Conservation (phyloP, 2,113 vertebrate species). For the Murina feae region DNA sequence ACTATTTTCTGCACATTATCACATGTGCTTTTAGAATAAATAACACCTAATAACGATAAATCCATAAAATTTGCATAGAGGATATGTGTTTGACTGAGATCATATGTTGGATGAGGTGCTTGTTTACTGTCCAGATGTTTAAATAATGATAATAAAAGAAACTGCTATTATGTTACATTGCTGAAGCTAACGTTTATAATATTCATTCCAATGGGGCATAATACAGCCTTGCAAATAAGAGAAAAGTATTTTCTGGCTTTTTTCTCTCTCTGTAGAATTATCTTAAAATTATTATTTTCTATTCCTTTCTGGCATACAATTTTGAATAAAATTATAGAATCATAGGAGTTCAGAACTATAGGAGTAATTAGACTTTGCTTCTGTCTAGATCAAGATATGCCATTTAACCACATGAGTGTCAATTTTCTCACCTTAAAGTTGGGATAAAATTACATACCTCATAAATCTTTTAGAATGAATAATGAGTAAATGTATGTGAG, state of each 20-base stretch:
- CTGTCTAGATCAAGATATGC: not conserved
- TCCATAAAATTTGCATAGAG: conserved; percentile 55
- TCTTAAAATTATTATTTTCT: conserved; percentile 23
- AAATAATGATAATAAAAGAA: conserved; percentile 56
- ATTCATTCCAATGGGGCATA: conserved; percentile 42
- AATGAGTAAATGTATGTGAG: not conserved
- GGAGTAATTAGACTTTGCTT: not conserved
- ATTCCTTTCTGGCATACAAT: not conserved
- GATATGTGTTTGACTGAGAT: conserved; percentile 48
- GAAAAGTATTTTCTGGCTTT: conserved; percentile 13
- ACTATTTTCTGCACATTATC: conserved; percentile 45
- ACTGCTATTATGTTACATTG: conserved; percentile 14
- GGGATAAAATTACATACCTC: not conserved
- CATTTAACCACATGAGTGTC: not conserved
- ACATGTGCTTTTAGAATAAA: conserved; percentile 43
- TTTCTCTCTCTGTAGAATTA: not conserved
- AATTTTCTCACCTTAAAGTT: not conserved
- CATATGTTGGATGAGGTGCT: conserved; percentile 43
- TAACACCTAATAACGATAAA: conserved; percentile 58
- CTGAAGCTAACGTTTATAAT: conserved; percentile 44
- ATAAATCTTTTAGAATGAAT: not conserved
- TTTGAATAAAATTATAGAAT: conserved; percentile 39
- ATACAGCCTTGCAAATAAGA: conserved; percentile 43
- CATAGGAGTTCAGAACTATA: not conserved
- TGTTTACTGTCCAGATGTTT: conserved; percentile 62